A percentile compares a stretch with the other conserved stretches of the same genome.
phyloP scores from a whole-genome alignment of 2,113 vertebrate species.

The Oophaga pumilio region DNA sequence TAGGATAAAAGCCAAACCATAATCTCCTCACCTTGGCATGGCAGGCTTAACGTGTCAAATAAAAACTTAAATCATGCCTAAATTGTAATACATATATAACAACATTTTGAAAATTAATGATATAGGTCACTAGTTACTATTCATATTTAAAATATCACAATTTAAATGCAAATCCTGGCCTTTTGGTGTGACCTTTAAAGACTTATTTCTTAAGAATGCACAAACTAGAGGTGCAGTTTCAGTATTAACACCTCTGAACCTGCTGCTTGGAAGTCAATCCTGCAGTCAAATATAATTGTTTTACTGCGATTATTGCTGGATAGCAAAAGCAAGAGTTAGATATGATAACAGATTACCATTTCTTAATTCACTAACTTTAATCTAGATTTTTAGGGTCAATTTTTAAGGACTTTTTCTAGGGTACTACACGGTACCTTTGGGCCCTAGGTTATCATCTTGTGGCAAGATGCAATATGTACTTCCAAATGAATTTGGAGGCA shows the following conservation, averaged over 20 bases:
- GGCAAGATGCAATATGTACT: no score
- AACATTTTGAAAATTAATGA: constrained; percentile 34
- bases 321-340: constrained; percentile 21
- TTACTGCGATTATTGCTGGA: constrained; percentile 5
- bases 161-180: constrained; percentile 82
- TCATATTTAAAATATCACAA: constrained; percentile 74
- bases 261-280: constrained; percentile 60
- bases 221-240: constrained; percentile 69
- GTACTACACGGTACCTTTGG: no score
- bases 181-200: constrained; percentile 76
- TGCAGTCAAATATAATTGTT: constrained; percentile 34
- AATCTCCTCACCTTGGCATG: no score
- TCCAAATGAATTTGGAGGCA: no score
- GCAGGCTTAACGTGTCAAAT: not conserved
- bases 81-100: constrained; percentile 29
- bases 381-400: no score
- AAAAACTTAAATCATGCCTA: constrained; percentile 2
- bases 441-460: no score
- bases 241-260: constrained; percentile 63
- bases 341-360: not conserved
- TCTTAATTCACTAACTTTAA: not conserved
- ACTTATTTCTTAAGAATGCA: constrained; percentile 70
- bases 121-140: constrained; percentile 66
- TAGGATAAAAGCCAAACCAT: no score
- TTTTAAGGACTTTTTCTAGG: no score